Evolutionary conservation across 1,140 invertebrate species (phyloP), one percentile per base, ranked within the genome.

Genomic region (Stegodyphus dumicola): DNA sequence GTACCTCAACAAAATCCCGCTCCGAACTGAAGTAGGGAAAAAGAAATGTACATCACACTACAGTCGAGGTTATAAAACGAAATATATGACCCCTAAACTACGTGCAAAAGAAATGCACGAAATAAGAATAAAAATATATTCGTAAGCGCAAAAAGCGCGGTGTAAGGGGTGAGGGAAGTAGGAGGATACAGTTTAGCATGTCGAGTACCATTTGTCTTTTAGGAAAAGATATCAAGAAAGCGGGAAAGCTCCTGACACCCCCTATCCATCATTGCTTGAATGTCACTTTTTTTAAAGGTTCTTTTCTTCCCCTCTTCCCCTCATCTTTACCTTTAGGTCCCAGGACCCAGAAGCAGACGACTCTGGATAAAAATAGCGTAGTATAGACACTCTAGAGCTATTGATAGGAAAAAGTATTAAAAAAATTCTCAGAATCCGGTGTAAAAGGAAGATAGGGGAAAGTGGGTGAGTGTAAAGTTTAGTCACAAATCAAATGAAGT

Each of bases 41-140:
- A 33, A 33, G 33, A 33, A 33, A 33, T 33, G 33, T 33, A 33
- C 33, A 33, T 33, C 33, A 33, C 33, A 33, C 33, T 33, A 33
- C 33, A 33, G 33, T 33, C 33, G 33, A 33, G 33, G 56, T 9
- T 60, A 60, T 60, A 60, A 60, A 60, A 60, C 7, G 66, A 51
- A 80, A 71, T 80, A 52, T 60, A 80, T 71, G 66, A 73, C 56
- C 78, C 66, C 78, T 60, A 81, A 73, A 73, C 66, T 81, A 81
- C 78, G 78, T 81, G 78, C 78, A 17, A 73, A 65, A 67, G 33
- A 60, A 18, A 53, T 49, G 53, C 51, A n/a, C 48, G 49, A 74
- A 52, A 13, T 13, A 10, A 15, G 49, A 60, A 60, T 60, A 60
- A 60, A 60, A 60, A 60, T 9, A 60, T 11, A 15, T 60, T 11